Evolutionary conservation across 2,888 invertebrate genomes (phyloP).

Genomic region (Pseudococcus jackbeardsleyi): DNA sequence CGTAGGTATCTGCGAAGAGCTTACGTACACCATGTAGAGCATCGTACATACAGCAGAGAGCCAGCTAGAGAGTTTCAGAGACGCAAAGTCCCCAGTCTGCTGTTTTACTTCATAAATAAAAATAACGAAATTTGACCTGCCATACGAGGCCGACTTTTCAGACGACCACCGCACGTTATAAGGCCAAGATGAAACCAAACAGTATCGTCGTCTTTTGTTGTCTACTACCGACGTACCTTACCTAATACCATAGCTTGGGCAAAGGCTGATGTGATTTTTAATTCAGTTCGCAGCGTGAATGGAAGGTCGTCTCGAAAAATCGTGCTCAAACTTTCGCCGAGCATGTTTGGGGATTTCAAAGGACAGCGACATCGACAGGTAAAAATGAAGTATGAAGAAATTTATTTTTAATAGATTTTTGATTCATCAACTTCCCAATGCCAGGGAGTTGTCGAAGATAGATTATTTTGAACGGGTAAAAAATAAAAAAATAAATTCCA

Average conservation of each 20-base stretch:
- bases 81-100: neutral
- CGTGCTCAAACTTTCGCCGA: neutral
- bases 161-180: neutral
- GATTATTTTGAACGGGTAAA: no score
- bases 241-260: neutral
- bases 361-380: no score
- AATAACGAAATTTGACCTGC: slow-evolving; percentile 23
- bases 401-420: no score
- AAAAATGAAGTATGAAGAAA: no score
- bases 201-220: slow-evolving; percentile 11
- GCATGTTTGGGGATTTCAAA: no score
- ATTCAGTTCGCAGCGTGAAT: neutral
- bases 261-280: neutral
- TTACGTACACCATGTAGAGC: neutral
- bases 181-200: neutral
- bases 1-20: neutral
- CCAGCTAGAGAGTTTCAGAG: neutral
- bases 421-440: no score
- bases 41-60: neutral
- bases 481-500: no score
- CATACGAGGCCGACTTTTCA: neutral
- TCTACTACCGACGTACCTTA: neutral
- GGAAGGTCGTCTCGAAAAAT: neutral
- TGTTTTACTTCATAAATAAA: slow-evolving; percentile 8
- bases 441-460: no score